Base-by-base conservation (phyloP, 2,888 invertebrate species). In the Incurvaria masculella region DNA sequence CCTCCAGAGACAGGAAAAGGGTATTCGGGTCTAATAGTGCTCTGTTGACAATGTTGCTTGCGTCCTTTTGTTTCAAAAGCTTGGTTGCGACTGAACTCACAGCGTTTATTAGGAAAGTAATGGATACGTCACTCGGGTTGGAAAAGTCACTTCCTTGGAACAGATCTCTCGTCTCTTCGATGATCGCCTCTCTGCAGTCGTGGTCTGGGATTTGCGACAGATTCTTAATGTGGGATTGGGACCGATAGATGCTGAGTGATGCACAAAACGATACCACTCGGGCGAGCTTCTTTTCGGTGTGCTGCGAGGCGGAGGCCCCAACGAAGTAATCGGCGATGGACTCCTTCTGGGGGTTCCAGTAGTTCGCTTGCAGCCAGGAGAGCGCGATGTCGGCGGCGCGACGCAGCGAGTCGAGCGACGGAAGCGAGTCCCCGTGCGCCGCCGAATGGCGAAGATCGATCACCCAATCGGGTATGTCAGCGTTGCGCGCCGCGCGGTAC, bases 391-490 rank as follows among this genome's bases (percentile, higher is more conserved):
- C 61, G 19, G 84, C 70, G 2, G 87, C 90, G 54, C 82, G 75
- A 61, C 84, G 73, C 4, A 93, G 68, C 45, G 85, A 66, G 41
- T 72, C 71, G 21, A 88, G 63, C 0, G 86, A 80, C 16, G 91
- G 91, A 23, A 89, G 65, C 51, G 79, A 79, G 53, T 84, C 80
- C 47, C 82, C 82, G 63, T 94, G 93, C 21, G 91, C 87, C 38
- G 87, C 83, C 53, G 89, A 86, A 63, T 94, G 91, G 46, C 93
- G 79, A 46, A 93, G 64, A 54, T 87, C 84, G 5, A 92, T 85
- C 49, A 94, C 80, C 91, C 91, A 92, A 51, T 85, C 83, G 1
- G 93, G 92, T 39, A 93, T 81, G 40, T 84, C 85, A 49, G 86
- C 67, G 64, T 83, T 79, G 52, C 76, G 78, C 0, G 86, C 88